Evolutionary conservation across 2,797 vertebrate genomes (phyloP), one percentile per base, ranked within the genome.

Genomic region (Oryzias dopingdopingensis): DNA sequence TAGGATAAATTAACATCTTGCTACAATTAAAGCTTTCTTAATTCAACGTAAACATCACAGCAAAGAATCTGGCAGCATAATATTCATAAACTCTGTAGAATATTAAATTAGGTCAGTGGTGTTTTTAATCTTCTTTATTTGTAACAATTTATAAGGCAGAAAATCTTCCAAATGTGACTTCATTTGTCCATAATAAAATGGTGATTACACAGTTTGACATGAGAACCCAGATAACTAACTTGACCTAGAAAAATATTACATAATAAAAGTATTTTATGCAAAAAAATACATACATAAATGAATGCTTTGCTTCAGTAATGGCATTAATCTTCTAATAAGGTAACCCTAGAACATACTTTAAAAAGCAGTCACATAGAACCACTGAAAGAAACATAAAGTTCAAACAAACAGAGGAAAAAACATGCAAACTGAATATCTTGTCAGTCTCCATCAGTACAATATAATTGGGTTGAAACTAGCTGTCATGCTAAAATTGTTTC

Each of bases 381-480:
- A 51, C 44, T 52, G 56, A 49, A 29, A 42, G 26, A 50, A 67
- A 66, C 56, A 79, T 59, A 24, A 32, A 20, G 32, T 18, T 55
- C 6, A 23, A 32, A 55, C 37, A 52, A 8, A 64, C 18, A 48
- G 46, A 62, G 17, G 59, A 59, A 66, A 57, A 70, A 49, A 67
- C 67, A 53, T 42, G 43, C 58, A 70, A 65, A 75, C 65, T 65
- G 48, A 73, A 61, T 59, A 63, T 67, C 59, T 54, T 66, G 69
- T 75, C 72, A 76, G 65, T 73, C 70, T 71, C 74, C 67, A 86
- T 67, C 64, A 74, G 56, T 68, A 74, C 56, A 66, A 62, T 81
- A 58, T 88, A 88, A 87, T 87, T 88, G 78, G 65, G 70, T 58
- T 81, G 77, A 85, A 83, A 79, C 74, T 74, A 74, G 79, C 72